A percentile compares a stretch with the other conserved stretches of the same genome.
These are phyloP conservation scores for Pogoniulus pusillus DNA, from an alignment of 2,797 vertebrate genomes.

Conservation along the genomic window DNA sequence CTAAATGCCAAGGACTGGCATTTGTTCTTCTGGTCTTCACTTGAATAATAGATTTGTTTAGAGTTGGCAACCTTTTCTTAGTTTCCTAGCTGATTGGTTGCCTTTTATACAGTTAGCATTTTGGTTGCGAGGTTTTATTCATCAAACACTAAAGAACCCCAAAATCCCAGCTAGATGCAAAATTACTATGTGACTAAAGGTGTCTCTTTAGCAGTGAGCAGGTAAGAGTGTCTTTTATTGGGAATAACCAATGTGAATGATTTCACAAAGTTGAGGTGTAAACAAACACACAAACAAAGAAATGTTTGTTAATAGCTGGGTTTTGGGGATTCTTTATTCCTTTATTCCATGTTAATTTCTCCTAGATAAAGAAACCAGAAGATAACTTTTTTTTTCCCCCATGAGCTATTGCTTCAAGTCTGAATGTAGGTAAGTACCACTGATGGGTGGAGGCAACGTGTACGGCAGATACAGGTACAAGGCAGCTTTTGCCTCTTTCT, in stretches of 20 bases:
- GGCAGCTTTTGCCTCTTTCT: background rate
- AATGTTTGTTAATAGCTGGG: background rate
- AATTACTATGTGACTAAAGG: background rate
- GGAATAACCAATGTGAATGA: background rate
- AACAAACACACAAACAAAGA: too few relatives aligned
- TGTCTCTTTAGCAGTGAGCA: background rate
- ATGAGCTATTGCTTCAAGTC: fast-evolving
- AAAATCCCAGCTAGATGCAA: background rate
- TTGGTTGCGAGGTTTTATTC: background rate
- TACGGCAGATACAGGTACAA: background rate
- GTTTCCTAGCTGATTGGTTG: background rate
- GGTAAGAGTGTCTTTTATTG: background rate
- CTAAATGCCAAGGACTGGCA: background rate
- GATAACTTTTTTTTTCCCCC: background rate
- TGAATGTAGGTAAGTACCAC: background rate
- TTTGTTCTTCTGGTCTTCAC: background rate
- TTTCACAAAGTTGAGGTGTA: background rate
- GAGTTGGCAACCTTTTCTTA: background rate
- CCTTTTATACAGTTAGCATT: background rate
- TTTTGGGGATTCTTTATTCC: background rate
- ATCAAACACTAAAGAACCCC: background rate
- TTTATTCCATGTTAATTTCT: background rate
- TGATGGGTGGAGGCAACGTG: background rate
- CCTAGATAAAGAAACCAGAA: background rate
- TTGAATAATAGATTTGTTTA: background rate